phyloP scores from a whole-genome alignment of 2,888 invertebrate species.

The Dascillus cervinus region DNA sequence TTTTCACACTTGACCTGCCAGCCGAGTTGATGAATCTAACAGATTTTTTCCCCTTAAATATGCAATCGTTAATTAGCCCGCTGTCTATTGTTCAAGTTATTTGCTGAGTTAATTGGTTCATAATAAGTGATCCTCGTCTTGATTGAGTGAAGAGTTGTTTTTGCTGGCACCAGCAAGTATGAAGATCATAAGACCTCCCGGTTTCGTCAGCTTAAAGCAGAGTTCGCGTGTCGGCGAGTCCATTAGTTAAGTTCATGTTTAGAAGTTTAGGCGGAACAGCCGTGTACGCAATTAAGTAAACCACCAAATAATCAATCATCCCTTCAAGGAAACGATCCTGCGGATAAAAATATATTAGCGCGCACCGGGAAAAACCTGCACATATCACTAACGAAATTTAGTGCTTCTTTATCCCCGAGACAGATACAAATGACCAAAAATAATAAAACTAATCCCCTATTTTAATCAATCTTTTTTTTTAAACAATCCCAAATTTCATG shows the following conservation, averaged over 20 bases:
- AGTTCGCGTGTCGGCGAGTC: slow-evolving; percentile 29
- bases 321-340: slow-evolving; percentile 24
- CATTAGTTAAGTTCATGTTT: slow-evolving; percentile 35
- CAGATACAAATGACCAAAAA: no score
- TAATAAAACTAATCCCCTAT: no score
- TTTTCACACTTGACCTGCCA: no score
- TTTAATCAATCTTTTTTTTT: no score
- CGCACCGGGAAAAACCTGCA: no score
- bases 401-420: no score
- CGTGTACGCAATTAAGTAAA: slow-evolving; percentile 33
- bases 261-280: slow-evolving; percentile 30
- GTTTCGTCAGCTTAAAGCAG: slow-evolving; percentile 15
- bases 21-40: no score
- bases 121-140: background rate
- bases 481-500: no score
- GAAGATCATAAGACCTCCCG: slow-evolving; percentile 5
- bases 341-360: slow-evolving; percentile 27
- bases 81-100: no score
- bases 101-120: background rate
- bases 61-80: no score
- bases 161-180: background rate
- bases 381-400: no score
- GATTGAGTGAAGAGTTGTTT: background rate
- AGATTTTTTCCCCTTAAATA: no score
- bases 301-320: slow-evolving; percentile 34